These are phyloP conservation scores for Ptyas mucosa DNA, from an alignment of 2,113 vertebrate species.

Conservation along the genomic window DNA sequence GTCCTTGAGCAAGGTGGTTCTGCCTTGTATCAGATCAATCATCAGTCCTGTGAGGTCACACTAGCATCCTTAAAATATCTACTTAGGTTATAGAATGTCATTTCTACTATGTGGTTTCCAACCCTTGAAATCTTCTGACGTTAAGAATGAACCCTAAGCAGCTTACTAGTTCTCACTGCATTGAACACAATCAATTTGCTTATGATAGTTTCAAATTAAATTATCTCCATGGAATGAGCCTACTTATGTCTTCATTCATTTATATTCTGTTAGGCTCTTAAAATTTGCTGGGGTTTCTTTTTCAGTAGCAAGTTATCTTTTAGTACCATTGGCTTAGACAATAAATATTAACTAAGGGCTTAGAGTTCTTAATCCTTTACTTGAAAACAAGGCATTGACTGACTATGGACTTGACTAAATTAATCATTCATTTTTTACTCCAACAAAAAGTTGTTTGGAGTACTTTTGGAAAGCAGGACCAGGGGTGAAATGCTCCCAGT, in stretches of 20 bases:
- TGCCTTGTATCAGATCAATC: background rate
- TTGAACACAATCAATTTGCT: background rate
- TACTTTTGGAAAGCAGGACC: background rate
- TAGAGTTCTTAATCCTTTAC: background rate
- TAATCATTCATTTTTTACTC: background rate
- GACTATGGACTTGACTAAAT: background rate
- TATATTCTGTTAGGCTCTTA: conserved; percentile 14
- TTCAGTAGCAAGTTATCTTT: background rate
- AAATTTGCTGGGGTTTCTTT: background rate
- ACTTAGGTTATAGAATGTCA: background rate
- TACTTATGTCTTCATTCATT: conserved; percentile 2
- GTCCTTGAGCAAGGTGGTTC: background rate
- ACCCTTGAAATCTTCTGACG: background rate
- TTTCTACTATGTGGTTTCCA: background rate
- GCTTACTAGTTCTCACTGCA: background rate
- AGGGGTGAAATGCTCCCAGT: too few species aligned
- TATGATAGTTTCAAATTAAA: conserved; percentile 24
- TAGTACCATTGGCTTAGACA: background rate
- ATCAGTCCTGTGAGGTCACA: background rate
- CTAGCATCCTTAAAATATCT: background rate
- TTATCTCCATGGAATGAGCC: background rate
- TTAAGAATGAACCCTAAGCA: background rate
- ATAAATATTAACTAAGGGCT: conserved; percentile 8
- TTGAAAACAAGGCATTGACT: background rate
- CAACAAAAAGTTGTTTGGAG: background rate